Percentiles rank a stretch among this genome's conserved stretches.
Evolutionary conservation across 2,113 vertebrate genomes (phyloP).

Genomic region (Sturnus vulgaris): DNA sequence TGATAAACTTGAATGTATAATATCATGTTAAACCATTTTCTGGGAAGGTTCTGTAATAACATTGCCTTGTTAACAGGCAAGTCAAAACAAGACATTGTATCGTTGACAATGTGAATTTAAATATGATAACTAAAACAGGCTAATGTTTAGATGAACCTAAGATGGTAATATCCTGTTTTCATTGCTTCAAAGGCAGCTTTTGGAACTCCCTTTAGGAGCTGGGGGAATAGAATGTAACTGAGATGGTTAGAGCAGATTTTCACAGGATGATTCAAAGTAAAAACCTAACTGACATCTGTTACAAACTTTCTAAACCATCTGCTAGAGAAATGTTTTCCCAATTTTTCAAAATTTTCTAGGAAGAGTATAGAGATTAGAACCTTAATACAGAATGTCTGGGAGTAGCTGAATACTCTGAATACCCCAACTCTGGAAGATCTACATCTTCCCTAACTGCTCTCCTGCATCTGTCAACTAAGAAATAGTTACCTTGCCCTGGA

Average conservation of each 20-base stretch:
- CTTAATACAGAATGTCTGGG: background rate
- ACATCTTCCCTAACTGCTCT: background rate
- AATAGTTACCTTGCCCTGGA: background rate
- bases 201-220: background rate
- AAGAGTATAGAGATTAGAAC: background rate
- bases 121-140: background rate
- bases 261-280: background rate
- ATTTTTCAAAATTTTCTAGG: background rate
- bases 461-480: background rate
- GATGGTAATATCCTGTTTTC: constrained; percentile 9
- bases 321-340: background rate
- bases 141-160: background rate
- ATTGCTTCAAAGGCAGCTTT: background rate
- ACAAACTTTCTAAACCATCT: background rate
- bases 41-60: background rate
- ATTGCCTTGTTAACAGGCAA: background rate
- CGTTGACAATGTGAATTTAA: background rate
- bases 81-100: background rate
- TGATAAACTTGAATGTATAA: background rate
- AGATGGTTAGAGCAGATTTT: background rate
- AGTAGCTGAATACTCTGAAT: background rate
- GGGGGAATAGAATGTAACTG: background rate
- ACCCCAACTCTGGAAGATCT: background rate
- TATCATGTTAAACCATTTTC: background rate
- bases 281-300: background rate